These are phyloP conservation scores for Crypturellus undulatus DNA, from an alignment of 2,113 vertebrate genomes.

Conservation along the genomic window DNA sequence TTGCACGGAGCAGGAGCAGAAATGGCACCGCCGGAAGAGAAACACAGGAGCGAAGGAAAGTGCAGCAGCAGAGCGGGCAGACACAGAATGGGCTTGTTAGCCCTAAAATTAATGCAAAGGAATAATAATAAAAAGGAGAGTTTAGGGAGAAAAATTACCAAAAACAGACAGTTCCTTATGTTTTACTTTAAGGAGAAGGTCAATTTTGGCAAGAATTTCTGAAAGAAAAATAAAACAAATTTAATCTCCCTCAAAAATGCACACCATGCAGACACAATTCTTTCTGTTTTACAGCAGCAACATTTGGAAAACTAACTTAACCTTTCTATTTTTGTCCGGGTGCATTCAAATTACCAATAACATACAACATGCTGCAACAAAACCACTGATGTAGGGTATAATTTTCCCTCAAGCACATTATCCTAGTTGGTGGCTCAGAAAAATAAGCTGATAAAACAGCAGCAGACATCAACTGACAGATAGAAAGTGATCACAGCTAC, in stretches of 20 bases:
- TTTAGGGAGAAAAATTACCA: neutral
- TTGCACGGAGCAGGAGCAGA: neutral
- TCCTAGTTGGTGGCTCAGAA: constrained; percentile 68
- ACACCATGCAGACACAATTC: constrained; percentile 5
- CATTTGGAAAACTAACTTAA: constrained; percentile 67
- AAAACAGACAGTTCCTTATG: neutral
- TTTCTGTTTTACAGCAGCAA: constrained; percentile 57
- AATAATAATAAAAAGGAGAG: no score
- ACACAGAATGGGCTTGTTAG: neutral
- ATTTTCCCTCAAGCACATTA: constrained; percentile 75
- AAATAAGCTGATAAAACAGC: constrained; percentile 73
- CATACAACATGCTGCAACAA: constrained; percentile 68
- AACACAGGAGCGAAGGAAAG: neutral
- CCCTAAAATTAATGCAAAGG: neutral
- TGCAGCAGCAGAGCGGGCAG: fast-evolving
- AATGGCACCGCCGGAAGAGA: neutral
- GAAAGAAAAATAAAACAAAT: neutral
- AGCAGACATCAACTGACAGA: constrained; percentile 66
- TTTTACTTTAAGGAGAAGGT: neutral
- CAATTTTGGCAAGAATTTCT: neutral
- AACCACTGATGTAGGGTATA: constrained; percentile 73
- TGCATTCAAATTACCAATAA: constrained; percentile 75
- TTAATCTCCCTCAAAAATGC: neutral
- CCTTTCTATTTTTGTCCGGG: constrained; percentile 73
- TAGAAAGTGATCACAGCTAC: constrained; percentile 50